Base-by-base conservation (phyloP, 2,113 vertebrate species). In the Struthio camelus region DNA sequence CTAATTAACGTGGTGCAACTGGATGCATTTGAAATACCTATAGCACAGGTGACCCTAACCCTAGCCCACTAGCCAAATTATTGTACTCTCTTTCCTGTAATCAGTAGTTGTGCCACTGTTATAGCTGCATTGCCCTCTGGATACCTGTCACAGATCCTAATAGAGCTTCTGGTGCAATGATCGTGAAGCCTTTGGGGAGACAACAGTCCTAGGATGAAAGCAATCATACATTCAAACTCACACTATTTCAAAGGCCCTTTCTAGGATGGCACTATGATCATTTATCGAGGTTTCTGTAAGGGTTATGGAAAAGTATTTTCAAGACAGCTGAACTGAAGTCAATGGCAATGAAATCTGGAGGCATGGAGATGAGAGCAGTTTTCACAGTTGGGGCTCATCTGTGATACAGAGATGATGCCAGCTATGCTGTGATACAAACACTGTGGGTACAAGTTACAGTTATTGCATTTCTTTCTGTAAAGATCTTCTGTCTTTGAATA, bases 1-100 rank as follows among this genome's bases (percentile, higher is more conserved):
- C 61, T 85, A 87, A 93, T 90, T 89, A 92, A 79, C 32, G 59
- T 79, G 51, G 22, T 93, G 93, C 85, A 93, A 82, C 77, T 48
- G 7, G 53, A 73, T 27, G 44, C 27, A 95, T 85, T 50, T 80
- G 79, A 94, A 94, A 89, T 77, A 95, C 71, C 93, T 89, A 32
- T 5, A 89, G 84, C 81, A 77, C 84, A 95, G 84, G 70, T 91
- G 78, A 91, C 79, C 76, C 50, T 38, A 87, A 76, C 42, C 40
- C 30, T 23, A 73, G 44, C 18, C 58, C 66, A 19, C 56, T 79
- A 44, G 73, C 36, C 3, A 9, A 82, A 66, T 79, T 44, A 28
- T 14, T 19, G 53, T 69, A 22, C 34, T 90, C 66, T 30, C 30
- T 76, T 73, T 64, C 84, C 30, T 83, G 36, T 8, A 5, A 22